Base-by-base conservation (phyloP, 2,113 vertebrate genomes). In the Natator depressus region DNA sequence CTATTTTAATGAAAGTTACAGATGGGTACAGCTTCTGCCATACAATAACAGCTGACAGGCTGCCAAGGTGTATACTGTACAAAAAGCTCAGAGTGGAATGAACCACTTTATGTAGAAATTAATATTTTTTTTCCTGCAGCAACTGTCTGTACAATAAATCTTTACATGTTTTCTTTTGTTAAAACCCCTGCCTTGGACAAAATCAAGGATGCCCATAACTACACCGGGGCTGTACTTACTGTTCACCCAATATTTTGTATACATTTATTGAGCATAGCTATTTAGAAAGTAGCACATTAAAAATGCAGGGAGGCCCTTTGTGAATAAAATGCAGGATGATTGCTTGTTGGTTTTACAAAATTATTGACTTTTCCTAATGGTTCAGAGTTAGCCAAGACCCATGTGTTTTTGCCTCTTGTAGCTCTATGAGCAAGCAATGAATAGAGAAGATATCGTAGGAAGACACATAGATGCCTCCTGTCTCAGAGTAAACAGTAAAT, bases 1-100 rank as follows among this genome's bases (percentile, higher is more conserved):
- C 94, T 97, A 96, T 95, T 96, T 96, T 95, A 96, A 96, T 94
- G 84, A 54, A 97, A 96, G 87, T 92, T 97, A 96, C 95, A 97
- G 95, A 96, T 96, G 93, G 95, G 90, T 94, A 83, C 82, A 95
- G 80, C 85, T 97, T 97, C 92, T 98, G 93, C 91, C 89, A 79
- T 91, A 94, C 92, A 94, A 88, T 93, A 95, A 89, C 82, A 96
- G 88, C 96, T 96, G 93, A 96, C 89, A 93, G 96, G 87, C 88
- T 95, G 89, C 93, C 95, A 94, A 96, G 93, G 94, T 96, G 90
- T 95, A 65, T 82, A 88, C 85, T 91, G 50, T 87, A 96, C 94
- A 81, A 94, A 91, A 85, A 42, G 89, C 79, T 93, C 88, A 81
- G 25, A 53, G 38, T 16, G 54, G 83, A 29, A 54, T 69, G 87